Evolutionary conservation across 1,140 invertebrate genomes (phyloP).

Genomic region (roundworm (Caenorhabditis elegans)): DNA sequence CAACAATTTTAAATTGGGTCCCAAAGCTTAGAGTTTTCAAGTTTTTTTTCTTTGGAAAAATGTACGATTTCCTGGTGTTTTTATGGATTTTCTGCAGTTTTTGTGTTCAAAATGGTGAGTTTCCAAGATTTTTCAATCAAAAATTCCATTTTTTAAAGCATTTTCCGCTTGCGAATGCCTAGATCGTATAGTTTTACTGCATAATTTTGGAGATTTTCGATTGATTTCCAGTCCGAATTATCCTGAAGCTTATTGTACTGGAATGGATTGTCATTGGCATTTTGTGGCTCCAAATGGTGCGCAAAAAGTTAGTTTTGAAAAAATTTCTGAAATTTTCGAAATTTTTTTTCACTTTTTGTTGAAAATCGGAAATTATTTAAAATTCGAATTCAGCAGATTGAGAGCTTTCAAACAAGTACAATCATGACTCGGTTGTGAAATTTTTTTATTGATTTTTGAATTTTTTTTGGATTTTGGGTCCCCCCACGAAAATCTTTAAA

Average conservation of each 20-base stretch:
- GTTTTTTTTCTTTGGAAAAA: not conserved
- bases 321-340: too few species aligned
- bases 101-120: not conserved
- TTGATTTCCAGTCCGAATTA: not conserved
- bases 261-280: slow-evolving; percentile 1
- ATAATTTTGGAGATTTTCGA: not conserved
- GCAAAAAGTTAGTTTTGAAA: not conserved
- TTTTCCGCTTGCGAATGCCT: not conserved
- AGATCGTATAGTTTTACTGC: not conserved
- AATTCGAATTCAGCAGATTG: too few species aligned
- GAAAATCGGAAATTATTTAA: too few species aligned
- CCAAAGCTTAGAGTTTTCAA: too few species aligned
- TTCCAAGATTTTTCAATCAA: not conserved
- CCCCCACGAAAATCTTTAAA: too few species aligned
- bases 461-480: too few species aligned
- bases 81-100: not conserved
- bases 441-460: too few species aligned
- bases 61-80: not conserved
- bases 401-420: too few species aligned
- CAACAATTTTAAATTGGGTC: too few species aligned
- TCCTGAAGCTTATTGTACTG: not conserved
- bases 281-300: not conserved
- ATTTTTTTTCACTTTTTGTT: too few species aligned
- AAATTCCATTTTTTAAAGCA: not conserved
- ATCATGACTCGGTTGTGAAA: too few species aligned